Evolutionary conservation across 2,113 vertebrate species (phyloP), one percentile per base, ranked within the genome.

Genomic region (Numenius arquata): DNA sequence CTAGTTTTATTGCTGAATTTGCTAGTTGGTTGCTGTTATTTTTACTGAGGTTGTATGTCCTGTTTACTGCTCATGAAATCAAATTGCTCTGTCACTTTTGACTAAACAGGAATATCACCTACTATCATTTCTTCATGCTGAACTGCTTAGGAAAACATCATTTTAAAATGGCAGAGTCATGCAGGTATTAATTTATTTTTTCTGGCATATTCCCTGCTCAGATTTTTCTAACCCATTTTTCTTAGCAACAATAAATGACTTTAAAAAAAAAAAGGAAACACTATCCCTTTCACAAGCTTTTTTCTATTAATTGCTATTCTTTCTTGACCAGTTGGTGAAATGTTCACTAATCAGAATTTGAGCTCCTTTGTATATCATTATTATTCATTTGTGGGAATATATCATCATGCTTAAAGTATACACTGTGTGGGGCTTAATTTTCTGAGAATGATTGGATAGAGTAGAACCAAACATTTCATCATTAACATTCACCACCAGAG

Each of bases 31-130:
- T 96, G 36, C 65, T 82, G 62, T 76, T 95, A 66, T 78, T 90
- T 95, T 97, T 95, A 95, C 58, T 83, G 84, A 90, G 85, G 86
- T 79, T 2, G 0, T 88, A 84, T 47, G 72, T 95, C 88, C 70
- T 88, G 30, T 84, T 97, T 95, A 77, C 76, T 91, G 45, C 38
- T 95, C 76, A 66, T 59, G 83, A 96, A 96, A 90, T 91, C 76
- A 95, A 95, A 94, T 86, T 56, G 21, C 65, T 93, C 59, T 93
- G 71, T 95, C 82, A 85, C 75, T 94, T 95, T 71, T 71, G 55
- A 82, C 85, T 90, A 89, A 96, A 83, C 56, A 92, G 23, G 29
- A 92, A 84, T 96, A 93, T 83, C 48, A 87, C 38, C 58, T 90
- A 14, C 73, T 65, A 73, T 73, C 29, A 93, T 93, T 97, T 91